Conservation (phyloP, 2,113 vertebrate genomes). For the Phalacrocorax brasilianus region DNA sequence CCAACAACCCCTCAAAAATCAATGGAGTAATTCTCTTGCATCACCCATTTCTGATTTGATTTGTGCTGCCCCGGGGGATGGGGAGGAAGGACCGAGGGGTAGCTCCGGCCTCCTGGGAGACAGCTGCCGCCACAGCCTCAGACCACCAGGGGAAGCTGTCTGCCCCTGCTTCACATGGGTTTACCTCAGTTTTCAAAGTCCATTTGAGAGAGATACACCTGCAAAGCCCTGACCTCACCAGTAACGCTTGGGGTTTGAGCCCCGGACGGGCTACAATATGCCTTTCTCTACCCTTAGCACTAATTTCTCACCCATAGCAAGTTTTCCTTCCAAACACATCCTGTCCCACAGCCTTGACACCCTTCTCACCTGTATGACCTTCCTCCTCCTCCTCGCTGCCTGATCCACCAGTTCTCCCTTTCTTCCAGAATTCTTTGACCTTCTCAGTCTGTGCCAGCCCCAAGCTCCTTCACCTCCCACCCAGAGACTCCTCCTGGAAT, state of each 20-base stretch:
- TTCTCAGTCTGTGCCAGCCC: background rate
- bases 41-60: rapidly evolving
- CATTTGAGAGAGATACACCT: background rate
- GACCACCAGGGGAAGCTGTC: background rate
- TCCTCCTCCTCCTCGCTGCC: background rate
- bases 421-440: background rate
- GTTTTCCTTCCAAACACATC: background rate
- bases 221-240: background rate
- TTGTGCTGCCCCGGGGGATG: rapidly evolving
- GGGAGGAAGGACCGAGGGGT: background rate
- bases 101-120: background rate
- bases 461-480: background rate
- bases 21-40: rapidly evolving
- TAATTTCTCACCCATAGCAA: rapidly evolving
- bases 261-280: background rate
- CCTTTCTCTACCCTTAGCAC: background rate
- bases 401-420: background rate
- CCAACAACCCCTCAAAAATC: background rate
- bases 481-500: background rate
- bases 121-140: rapidly evolving
- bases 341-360: background rate
- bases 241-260: too few relatives aligned
- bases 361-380: background rate
- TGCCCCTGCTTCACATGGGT: background rate
- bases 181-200: background rate